phyloP scores from a whole-genome alignment of 1,140 invertebrate genomes.

The Tribolium castaneum region DNA sequence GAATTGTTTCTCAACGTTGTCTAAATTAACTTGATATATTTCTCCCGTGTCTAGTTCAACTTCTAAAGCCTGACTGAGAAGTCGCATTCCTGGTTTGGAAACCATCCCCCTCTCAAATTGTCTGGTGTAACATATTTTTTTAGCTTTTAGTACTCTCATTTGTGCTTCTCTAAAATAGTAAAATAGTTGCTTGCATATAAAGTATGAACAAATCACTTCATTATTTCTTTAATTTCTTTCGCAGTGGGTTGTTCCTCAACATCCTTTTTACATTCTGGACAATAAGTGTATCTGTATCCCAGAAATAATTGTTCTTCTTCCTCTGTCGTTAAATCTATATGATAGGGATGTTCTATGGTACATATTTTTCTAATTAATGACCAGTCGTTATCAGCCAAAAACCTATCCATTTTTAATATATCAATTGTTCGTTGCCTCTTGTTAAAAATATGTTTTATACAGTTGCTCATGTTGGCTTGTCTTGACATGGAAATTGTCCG shows the following conservation, averaged over 20 bases:
- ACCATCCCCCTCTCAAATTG: slow-evolving; percentile 66
- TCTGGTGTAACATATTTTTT: slow-evolving; percentile 65
- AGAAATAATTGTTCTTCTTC: slow-evolving; percentile 63
- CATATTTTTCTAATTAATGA: not conserved
- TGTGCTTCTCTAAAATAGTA: slow-evolving; percentile 59
- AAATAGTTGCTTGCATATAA: not conserved
- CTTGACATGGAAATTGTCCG: slow-evolving; percentile 64
- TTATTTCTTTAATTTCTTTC: slow-evolving; percentile 66
- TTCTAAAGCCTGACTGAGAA: slow-evolving; percentile 64
- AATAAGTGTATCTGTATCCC: slow-evolving; percentile 64
- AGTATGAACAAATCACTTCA: slow-evolving; percentile 55
- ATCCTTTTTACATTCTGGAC: slow-evolving; percentile 65
- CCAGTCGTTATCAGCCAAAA: slow-evolving; percentile 40
- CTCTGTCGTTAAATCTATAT: slow-evolving; percentile 41
- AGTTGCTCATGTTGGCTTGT: slow-evolving; percentile 66
- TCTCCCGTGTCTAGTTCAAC: slow-evolving; percentile 64
- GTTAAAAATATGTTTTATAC: slow-evolving; percentile 63
- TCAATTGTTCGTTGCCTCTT: slow-evolving; percentile 64
- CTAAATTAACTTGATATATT: slow-evolving; percentile 60
- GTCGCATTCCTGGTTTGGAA: slow-evolving; percentile 64
- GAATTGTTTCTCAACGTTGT: slow-evolving; percentile 54
- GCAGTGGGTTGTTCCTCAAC: slow-evolving; percentile 65
- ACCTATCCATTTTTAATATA: slow-evolving; percentile 64
- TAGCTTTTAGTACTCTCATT: slow-evolving; percentile 64
- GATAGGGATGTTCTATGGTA: slow-evolving; percentile 18